These are phyloP conservation scores for Emys orbicularis DNA, from an alignment of 2,797 vertebrate genomes.

Conservation along the genomic window DNA sequence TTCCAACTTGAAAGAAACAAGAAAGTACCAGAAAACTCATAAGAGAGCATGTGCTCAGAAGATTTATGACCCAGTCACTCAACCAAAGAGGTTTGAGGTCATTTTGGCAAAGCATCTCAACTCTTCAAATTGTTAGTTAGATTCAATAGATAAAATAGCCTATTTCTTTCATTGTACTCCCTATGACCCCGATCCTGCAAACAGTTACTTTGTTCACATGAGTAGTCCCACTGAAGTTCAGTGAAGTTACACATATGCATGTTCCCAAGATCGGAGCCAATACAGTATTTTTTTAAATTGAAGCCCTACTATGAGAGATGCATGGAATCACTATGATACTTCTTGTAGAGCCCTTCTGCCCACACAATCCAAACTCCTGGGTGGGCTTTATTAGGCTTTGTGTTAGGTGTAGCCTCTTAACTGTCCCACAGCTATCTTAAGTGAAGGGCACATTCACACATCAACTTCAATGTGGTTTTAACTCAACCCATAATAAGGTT, in stretches of 20 bases:
- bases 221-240: neutral
- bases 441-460: neutral
- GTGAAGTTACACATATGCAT: neutral
- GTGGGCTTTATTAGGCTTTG: neutral
- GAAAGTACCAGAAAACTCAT: neutral
- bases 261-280: neutral
- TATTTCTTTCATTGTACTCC: neutral
- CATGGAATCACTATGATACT: neutral
- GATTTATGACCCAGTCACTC: neutral
- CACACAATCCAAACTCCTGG: neutral
- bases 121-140: neutral
- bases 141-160: neutral
- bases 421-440: neutral
- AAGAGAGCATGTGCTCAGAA: neutral
- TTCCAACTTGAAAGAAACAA: neutral
- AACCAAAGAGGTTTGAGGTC: neutral
- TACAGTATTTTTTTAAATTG: neutral
- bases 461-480: neutral
- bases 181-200: neutral
- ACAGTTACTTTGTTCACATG: neutral
- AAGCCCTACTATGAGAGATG: neutral
- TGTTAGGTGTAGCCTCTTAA: neutral
- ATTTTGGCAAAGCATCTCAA: neutral
- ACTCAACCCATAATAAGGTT: neutral
- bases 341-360: neutral